Percentiles rank a stretch among this genome's conserved stretches.
phyloP scores from a whole-genome alignment of 2,888 invertebrate genomes.

The Ennomos erosarius region DNA sequence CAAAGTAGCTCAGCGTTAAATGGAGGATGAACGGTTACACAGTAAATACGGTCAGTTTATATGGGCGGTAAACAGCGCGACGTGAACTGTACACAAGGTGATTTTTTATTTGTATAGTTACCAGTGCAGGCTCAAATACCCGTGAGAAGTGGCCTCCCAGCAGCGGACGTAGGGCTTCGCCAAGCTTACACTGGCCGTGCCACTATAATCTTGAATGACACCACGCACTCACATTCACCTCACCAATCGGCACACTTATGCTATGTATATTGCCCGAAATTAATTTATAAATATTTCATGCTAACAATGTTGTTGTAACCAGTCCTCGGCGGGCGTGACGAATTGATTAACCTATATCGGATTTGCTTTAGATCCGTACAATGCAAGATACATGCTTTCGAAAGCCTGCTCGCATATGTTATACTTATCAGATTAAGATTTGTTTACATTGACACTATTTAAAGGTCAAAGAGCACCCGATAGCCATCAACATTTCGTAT shows the following conservation, averaged over 20 bases:
- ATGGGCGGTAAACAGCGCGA: constrained; percentile 77
- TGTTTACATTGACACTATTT: constrained; percentile 43
- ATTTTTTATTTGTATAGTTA: constrained; percentile 80
- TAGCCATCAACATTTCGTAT: constrained; percentile 46
- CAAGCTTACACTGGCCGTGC: constrained; percentile 45
- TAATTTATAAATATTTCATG: constrained; percentile 53
- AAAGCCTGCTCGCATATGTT: constrained; percentile 42
- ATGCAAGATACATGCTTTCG: constrained; percentile 38
- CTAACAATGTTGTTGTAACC: constrained; percentile 53
- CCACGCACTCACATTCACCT: constrained; percentile 45
- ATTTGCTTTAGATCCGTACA: constrained; percentile 38
- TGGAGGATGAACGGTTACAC: constrained; percentile 77
- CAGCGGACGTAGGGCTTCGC: constrained; percentile 42
- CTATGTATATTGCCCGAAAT: constrained; percentile 51
- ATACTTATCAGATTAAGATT: constrained; percentile 45
- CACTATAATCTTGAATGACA: constrained; percentile 77
- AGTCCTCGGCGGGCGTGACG: constrained; percentile 47
- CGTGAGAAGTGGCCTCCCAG: constrained; percentile 77
- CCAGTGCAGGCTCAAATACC: constrained; percentile 78
- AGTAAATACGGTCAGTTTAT: constrained; percentile 80
- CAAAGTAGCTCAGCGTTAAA: constrained; percentile 81
- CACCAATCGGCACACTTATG: constrained; percentile 59
- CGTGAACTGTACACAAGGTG: constrained; percentile 83
- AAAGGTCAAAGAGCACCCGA: constrained; percentile 49
- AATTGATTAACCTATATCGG: constrained; percentile 46